Base-by-base conservation (phyloP, 2,888 invertebrate species). In the Coremacera marginata region DNA sequence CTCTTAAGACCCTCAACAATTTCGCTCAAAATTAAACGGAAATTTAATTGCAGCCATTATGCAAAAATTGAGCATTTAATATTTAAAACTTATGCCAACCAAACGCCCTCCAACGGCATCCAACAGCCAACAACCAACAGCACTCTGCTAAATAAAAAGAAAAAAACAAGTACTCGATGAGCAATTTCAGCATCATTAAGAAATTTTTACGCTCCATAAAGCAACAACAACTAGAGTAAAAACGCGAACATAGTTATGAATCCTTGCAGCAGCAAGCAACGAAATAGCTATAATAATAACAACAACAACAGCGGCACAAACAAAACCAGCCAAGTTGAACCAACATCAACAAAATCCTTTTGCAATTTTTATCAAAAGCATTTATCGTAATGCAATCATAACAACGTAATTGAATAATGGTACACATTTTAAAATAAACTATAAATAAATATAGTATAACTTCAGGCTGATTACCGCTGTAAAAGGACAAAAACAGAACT, bases 181-280 rank as follows among this genome's bases (percentile, higher is more conserved):
- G 63, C 73, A 62, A 74, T 51, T 74, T 74, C 74, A 74, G 65
- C 74, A 52, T 74, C 74, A 74, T 74, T 74, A 65, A 52, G 74
- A 65, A 65, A 74, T 65, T 27, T 74, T 74, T 74, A 74, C 52
- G 74, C 74, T 74, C 55, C 34, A 74, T 52, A 51, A 27, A 73
- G 44, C 34, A 34, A 51, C 57, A 19, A 67, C 67, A 67, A 67
- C n/a, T 34, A 34, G 16, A 19, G 25, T 68, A 49, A 44, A 37
- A 27, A 51, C 68, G 49, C 57, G 27, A 60, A 14, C 19, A 60
- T 22, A 9, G 25, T 25, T 60, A 25, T 60, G 11, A 60, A n/a
- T 63, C 5, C 63, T 31, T 34, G 27, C 31, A 63, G 63, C 55
- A 55, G 62, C 62, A 27, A 44, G 37, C 44, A 44, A 44, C 44